Conservation (phyloP, 2,797 vertebrate species). For the Karalla daura region DNA sequence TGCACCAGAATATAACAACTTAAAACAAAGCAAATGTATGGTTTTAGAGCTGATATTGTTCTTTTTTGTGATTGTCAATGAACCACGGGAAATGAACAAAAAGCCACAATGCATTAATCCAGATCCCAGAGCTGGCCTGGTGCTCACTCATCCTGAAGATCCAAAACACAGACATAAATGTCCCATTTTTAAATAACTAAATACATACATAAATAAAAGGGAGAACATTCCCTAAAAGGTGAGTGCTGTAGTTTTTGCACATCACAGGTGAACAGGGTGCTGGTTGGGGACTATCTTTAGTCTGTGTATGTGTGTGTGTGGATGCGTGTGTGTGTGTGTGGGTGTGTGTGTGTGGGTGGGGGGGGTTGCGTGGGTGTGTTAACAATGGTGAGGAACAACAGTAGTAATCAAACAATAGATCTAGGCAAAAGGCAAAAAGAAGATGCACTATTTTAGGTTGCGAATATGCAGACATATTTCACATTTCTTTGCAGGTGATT, state of each 20-base stretch:
- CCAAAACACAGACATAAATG: not conserved
- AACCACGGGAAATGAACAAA: not conserved
- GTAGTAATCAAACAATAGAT: not conserved
- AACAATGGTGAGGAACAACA: not conserved
- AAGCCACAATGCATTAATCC: not conserved
- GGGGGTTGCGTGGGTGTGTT: too few relatives aligned
- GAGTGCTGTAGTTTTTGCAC: not conserved
- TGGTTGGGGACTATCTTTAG: slow-evolving; percentile 26
- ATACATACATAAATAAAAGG: too few relatives aligned
- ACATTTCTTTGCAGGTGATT: too few relatives aligned
- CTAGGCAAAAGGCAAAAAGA: not conserved
- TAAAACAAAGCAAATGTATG: not conserved
- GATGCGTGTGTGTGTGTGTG: not conserved
- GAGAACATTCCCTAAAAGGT: not conserved
- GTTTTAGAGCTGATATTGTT: not conserved
- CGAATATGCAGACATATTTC: too few relatives aligned
- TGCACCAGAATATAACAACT: not conserved
- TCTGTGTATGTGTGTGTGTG: slow-evolving; percentile 1
- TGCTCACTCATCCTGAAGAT: slow-evolving; percentile 1
- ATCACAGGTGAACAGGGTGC: slow-evolving; percentile 1
- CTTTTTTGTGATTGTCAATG: not conserved
- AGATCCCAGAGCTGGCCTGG: not conserved
- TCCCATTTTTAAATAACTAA: not conserved
- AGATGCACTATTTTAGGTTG: too few relatives aligned
- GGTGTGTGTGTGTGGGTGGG: too few relatives aligned